Conservation (phyloP, 2,888 invertebrate species). For the Heliconius cydno region DNA sequence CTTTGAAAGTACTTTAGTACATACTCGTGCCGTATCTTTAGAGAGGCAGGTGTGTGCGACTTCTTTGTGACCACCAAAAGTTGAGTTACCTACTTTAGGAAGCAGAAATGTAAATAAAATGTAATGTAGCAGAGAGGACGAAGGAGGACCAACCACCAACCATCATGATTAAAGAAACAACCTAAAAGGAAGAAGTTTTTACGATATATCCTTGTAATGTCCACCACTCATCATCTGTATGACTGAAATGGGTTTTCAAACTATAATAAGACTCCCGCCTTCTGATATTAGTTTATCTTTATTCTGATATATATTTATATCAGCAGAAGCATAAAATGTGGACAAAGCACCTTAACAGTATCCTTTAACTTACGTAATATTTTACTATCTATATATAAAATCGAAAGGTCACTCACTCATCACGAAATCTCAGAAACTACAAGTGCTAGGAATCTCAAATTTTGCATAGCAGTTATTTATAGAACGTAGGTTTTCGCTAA, state of each 20-base stretch:
- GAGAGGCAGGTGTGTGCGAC: constrained; percentile 1
- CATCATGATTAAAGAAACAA: background rate
- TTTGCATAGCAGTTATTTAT: too few species aligned
- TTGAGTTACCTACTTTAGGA: background rate
- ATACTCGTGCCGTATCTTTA: constrained; percentile 11
- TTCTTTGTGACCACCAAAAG: background rate
- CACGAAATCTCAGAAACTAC: too few species aligned
- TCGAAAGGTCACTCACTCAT: too few species aligned
- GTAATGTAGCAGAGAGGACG: background rate
- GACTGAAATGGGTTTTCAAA: too few species aligned
- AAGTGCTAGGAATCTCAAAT: too few species aligned
- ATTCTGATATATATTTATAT: too few species aligned
- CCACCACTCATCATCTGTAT: background rate
- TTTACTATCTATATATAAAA: too few species aligned
- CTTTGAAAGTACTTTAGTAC: background rate
- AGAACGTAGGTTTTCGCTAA: too few species aligned
- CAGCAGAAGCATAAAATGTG: too few species aligned
- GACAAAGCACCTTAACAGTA: too few species aligned
- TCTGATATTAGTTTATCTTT: background rate
- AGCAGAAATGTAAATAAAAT: background rate
- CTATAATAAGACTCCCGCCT: background rate
- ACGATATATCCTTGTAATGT: background rate
- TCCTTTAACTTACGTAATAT: too few species aligned
- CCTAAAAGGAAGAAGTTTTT: background rate
- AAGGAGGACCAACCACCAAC: background rate